phyloP scores from a whole-genome alignment of 2,797 vertebrate species.

The Gymnodraco acuticeps region DNA sequence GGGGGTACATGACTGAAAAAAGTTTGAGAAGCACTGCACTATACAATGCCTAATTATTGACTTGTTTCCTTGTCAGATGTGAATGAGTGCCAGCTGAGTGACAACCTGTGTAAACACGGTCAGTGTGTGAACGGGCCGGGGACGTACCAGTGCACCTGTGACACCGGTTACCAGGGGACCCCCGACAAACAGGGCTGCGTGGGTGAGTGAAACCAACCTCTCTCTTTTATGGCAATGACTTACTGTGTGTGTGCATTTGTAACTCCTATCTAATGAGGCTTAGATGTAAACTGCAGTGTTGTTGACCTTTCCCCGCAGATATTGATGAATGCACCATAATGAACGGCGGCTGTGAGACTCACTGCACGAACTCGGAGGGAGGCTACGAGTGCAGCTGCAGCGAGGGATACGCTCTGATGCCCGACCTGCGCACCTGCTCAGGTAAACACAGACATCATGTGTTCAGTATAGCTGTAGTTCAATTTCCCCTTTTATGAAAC shows the following conservation, averaged over 20 bases:
- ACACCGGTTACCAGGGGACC: conserved; percentile 91
- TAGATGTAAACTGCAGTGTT: not conserved
- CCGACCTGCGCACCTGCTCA: conserved; percentile 90
- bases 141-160: conserved; percentile 93
- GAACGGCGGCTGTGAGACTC: conserved; percentile 93
- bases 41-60: not conserved
- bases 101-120: conserved; percentile 91
- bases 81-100: conserved; percentile 92
- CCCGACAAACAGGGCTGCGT: conserved; percentile 91
- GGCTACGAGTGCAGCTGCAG: conserved; percentile 94
- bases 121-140: conserved; percentile 92
- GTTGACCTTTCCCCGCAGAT: conserved; percentile 77
- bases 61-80: conserved; percentile 82
- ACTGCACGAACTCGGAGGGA: conserved; percentile 94
- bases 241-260: too few relatives aligned
- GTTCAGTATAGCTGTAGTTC: not conserved
- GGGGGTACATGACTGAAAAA: too few relatives aligned
- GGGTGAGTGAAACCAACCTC: conserved; percentile 81
- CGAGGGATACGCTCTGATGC: conserved; percentile 92
- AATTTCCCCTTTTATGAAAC: too few relatives aligned
- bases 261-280: not conserved
- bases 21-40: too few relatives aligned
- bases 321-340: conserved; percentile 92
- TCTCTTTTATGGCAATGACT: not conserved
- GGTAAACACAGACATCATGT: conserved; percentile 73